These are phyloP conservation scores for Andrena chrysosceles DNA, from an alignment of 2,888 invertebrate genomes.

Conservation along the genomic window DNA sequence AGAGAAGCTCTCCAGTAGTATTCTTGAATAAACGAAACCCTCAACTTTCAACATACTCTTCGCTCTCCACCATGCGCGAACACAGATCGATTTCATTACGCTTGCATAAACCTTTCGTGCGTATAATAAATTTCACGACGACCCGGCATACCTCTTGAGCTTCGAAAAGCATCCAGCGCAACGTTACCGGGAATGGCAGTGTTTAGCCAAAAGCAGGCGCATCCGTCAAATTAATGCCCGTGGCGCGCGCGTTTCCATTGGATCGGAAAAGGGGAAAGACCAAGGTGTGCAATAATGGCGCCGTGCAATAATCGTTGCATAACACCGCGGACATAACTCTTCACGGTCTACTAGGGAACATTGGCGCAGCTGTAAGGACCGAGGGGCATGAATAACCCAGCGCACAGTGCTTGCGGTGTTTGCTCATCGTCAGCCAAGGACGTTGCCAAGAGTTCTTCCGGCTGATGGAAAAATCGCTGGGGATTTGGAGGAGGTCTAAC, in stretches of 20 bases:
- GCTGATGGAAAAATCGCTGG: slow-evolving; percentile 53
- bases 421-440: slow-evolving; percentile 55
- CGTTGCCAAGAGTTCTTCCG: slow-evolving; percentile 51
- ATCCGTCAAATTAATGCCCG: slow-evolving; percentile 11
- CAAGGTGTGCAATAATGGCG: slow-evolving; percentile 33
- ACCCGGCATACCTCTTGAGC: neutral
- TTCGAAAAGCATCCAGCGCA: neutral
- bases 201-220: neutral
- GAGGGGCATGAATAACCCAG: slow-evolving; percentile 47
- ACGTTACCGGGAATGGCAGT: neutral
- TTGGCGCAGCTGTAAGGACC: slow-evolving; percentile 53
- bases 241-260: neutral
- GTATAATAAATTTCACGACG: slow-evolving; percentile 17
- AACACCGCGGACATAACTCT: slow-evolving; percentile 40
- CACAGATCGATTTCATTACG: slow-evolving; percentile 1
- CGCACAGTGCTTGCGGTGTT: slow-evolving; percentile 35
- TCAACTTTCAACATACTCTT: neutral
- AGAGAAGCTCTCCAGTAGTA: neutral
- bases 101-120: neutral
- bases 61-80: neutral
- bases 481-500: slow-evolving; percentile 36
- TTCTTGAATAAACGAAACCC: neutral
- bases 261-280: neutral
- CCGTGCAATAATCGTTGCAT: slow-evolving; percentile 52
- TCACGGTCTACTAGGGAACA: slow-evolving; percentile 43